Evolutionary conservation across 2,888 invertebrate species (phyloP).

Genomic region (Aleiodes alternator): DNA sequence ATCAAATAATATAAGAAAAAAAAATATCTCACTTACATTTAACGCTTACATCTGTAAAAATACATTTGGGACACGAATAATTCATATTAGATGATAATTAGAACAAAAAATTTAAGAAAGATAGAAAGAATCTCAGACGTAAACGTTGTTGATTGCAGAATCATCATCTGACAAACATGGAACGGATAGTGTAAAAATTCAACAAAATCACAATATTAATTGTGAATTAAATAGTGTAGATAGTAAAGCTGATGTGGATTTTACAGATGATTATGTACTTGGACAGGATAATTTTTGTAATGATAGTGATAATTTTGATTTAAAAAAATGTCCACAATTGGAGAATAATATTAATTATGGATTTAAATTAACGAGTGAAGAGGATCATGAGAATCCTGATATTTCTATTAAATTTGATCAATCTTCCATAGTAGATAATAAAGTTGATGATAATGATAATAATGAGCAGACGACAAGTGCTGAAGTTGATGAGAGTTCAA

Average conservation of each 20-base stretch:
- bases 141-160: conserved; percentile 55
- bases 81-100: background rate
- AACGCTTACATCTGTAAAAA: too few species aligned
- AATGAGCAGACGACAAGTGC: background rate
- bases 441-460: background rate
- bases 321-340: background rate
- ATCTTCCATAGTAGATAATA: background rate
- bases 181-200: conserved; percentile 40
- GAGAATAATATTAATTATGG: background rate
- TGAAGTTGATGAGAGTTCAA: too few species aligned
- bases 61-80: too few species aligned
- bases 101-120: background rate
- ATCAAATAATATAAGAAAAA: background rate
- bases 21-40: too few species aligned
- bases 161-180: conserved; percentile 46
- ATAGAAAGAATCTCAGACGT: conserved; percentile 38
- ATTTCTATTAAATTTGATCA: background rate
- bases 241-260: conserved; percentile 37
- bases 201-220: conserved; percentile 35
- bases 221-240: conserved; percentile 25
- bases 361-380: background rate
- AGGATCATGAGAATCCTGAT: background rate
- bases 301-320: conserved; percentile 20
- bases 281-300: conserved; percentile 43
- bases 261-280: conserved; percentile 36